A percentile compares a stretch with the other conserved stretches of the same genome.
These are phyloP conservation scores for Papilio glaucus DNA, from an alignment of 1,140 invertebrate species.

Conservation along the genomic window DNA sequence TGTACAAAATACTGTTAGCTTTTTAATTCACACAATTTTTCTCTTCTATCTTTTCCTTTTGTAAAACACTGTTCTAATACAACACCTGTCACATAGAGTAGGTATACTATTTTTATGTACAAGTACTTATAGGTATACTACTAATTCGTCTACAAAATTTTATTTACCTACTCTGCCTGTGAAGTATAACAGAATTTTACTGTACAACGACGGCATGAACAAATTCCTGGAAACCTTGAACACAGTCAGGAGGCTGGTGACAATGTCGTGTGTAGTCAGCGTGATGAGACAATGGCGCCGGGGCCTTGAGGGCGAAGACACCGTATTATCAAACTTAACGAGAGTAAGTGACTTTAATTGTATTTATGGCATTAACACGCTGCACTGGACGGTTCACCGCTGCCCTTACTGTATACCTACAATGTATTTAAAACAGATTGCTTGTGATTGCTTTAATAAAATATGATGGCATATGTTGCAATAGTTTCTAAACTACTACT, in stretches of 20 bases:
- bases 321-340: slow-evolving; percentile 73
- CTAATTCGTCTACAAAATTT: no score
- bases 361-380: slow-evolving; percentile 72
- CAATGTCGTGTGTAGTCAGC: slow-evolving; percentile 43
- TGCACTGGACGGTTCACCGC: slow-evolving; percentile 42
- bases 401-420: slow-evolving; percentile 22
- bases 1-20: no score
- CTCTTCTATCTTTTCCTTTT: neutral
- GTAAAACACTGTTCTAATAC: neutral
- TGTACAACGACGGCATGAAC: neutral
- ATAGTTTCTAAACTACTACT: neutral
- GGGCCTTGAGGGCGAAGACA: slow-evolving; percentile 68
- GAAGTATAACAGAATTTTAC: neutral
- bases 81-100: neutral
- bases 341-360: slow-evolving; percentile 80
- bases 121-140: no score
- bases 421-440: slow-evolving; percentile 25
- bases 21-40: no score
- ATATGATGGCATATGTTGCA: neutral
- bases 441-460: slow-evolving; percentile 17
- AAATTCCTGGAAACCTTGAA: slow-evolving; percentile 26
- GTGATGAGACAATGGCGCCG: slow-evolving; percentile 55
- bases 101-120: no score
- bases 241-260: slow-evolving; percentile 37
- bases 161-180: no score